Base-by-base conservation (phyloP, 2,797 vertebrate genomes). In the Gambusia yucatana region DNA sequence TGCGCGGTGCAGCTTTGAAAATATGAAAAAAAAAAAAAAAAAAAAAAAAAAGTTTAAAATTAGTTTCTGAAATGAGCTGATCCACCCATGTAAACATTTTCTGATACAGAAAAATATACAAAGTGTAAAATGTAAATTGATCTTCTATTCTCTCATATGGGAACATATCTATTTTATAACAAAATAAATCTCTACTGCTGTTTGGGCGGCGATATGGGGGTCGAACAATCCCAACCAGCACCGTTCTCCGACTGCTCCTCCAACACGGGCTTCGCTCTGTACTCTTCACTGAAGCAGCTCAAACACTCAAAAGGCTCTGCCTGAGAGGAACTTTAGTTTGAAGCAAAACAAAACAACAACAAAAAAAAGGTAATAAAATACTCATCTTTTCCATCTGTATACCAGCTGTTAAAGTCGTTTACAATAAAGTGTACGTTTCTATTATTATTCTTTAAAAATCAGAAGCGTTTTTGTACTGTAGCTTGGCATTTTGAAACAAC, bases 301-400 rank as follows among this genome's bases (percentile, higher is more conserved):
- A 96, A 95, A 92, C 86, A 95, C 96, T 97, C 96, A 95, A 95
- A 94, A 97, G 97, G 97, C 97, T 98, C 97, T 96, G 97, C 97
- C 97, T 96, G 94, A 98, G 97, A 95, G 96, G 95, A 96, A 96
- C 94, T 96, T 94, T 84, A 93, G 89, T 93, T 94, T 88, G 85
- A 94, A 94, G 91, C 89, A 80, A 85, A 74, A 76, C 33, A 39
- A 33, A 30, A 55, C 7, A 25, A 55, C 16, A 52, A 52, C 9
- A 7, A 50, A 52, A 85, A 74, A 63, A 63, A 20, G 92, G 87
- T 96, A 96, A 96, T 96, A 97, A 96, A 95, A 96, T 92, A 93
- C 87, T 93, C 72, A 86, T 92, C 84, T 92, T 85, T 89, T 92
- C 88, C 92, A 86, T 91, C 84, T 93, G 95, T 94, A 96, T 72